Percentiles rank a stretch among this genome's conserved stretches.
Conservation (phyloP, 2,888 invertebrate genomes). For the Drosophila barbarae region DNA sequence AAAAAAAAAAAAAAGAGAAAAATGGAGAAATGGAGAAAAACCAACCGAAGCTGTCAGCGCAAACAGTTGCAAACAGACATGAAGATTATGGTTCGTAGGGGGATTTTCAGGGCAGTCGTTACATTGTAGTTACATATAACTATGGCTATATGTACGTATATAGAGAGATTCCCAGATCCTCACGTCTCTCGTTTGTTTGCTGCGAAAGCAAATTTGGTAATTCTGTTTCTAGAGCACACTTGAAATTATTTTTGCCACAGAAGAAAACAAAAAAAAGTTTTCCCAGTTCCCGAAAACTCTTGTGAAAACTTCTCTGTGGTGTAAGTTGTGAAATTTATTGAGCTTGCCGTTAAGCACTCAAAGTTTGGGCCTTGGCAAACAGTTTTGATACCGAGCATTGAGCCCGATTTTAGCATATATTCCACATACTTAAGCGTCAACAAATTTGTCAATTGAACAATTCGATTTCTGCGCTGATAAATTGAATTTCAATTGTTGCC, state of each 20-base stretch:
- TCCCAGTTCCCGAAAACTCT: slow-evolving; percentile 23
- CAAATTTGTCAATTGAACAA: slow-evolving; percentile 19
- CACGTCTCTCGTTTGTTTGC: slow-evolving; percentile 38
- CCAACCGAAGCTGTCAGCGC: slow-evolving; percentile 59
- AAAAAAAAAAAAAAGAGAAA: neutral
- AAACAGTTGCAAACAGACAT: slow-evolving; percentile 71
- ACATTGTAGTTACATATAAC: slow-evolving; percentile 31
- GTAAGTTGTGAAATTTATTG: slow-evolving; percentile 45
- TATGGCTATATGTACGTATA: slow-evolving; percentile 1
- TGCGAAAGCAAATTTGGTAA: slow-evolving; percentile 40
- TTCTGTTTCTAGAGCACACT: slow-evolving; percentile 33
- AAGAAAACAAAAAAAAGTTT: slow-evolving; percentile 18
- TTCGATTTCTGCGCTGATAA: slow-evolving; percentile 20
- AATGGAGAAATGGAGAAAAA: slow-evolving; percentile 9
- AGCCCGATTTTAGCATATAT: slow-evolving; percentile 6
- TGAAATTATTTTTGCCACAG: slow-evolving; percentile 31
- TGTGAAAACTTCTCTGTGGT: slow-evolving; percentile 38
- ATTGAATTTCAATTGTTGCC: slow-evolving; percentile 15
- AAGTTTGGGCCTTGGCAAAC: slow-evolving; percentile 23
- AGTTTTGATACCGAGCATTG: slow-evolving; percentile 22
- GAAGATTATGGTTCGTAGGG: slow-evolving; percentile 55
- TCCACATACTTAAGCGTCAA: slow-evolving; percentile 23
- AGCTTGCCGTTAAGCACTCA: slow-evolving; percentile 34
- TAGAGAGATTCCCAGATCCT: slow-evolving; percentile 36
- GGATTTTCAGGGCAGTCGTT: slow-evolving; percentile 35